Evolutionary conservation across 2,797 vertebrate genomes (phyloP).

Genomic region (Darevskia nairensis): DNA sequence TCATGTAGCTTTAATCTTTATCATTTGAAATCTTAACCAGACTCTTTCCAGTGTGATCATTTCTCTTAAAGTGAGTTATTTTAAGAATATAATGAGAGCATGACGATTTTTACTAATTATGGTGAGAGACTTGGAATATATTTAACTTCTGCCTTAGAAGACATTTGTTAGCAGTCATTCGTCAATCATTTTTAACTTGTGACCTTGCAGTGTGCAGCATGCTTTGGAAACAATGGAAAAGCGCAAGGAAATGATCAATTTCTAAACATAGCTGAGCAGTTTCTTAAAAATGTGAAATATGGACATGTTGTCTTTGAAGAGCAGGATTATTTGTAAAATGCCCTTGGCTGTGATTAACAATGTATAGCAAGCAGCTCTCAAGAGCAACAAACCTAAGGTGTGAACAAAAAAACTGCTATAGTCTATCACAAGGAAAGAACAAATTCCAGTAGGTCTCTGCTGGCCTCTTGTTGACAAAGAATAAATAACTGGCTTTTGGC

Average conservation of each 20-base stretch:
- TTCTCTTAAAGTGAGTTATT: conserved; percentile 43
- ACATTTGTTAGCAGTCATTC: conserved; percentile 31
- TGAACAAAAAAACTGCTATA: conserved; percentile 11
- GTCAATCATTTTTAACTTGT: conserved; percentile 43
- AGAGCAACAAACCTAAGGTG: conserved; percentile 30
- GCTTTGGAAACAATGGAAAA: conserved; percentile 41
- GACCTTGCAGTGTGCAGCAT: conserved; percentile 30
- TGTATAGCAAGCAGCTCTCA: conserved; percentile 34
- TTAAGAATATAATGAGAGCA: conserved; percentile 43
- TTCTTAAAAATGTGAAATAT: conserved; percentile 48
- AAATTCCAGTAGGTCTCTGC: conserved; percentile 34
- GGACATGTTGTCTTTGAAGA: conserved; percentile 40
- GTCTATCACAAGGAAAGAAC: conserved; percentile 31
- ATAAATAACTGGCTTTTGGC: conserved; percentile 15
- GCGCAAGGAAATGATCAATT: conserved; percentile 41
- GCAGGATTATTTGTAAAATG: conserved; percentile 36
- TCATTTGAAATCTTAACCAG: conserved; percentile 31
- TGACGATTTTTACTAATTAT: conserved; percentile 41
- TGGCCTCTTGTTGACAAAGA: conserved; percentile 30
- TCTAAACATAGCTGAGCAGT: conserved; percentile 35
- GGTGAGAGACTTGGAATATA: conserved; percentile 34
- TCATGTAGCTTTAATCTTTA: conserved; percentile 24
- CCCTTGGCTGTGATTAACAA: conserved; percentile 44
- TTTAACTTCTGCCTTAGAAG: conserved; percentile 45
- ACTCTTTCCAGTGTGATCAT: conserved; percentile 6